Base-by-base conservation (phyloP, 2,113 vertebrate species). In the Sinocyclocheilus anophthalmus region DNA sequence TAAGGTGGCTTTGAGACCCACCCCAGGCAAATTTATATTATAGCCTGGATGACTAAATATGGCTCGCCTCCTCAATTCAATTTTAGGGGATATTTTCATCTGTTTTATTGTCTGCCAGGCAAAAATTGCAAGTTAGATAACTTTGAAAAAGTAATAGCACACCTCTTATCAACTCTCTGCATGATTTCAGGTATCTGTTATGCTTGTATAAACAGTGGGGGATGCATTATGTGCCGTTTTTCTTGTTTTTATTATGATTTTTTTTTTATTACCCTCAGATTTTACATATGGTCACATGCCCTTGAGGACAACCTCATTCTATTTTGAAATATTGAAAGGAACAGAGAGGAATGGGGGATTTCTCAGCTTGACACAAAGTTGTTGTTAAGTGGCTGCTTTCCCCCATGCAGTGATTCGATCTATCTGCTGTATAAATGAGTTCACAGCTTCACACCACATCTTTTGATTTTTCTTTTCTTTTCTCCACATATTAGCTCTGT, bases 341-440 rank as follows among this genome's bases (percentile, higher is more conserved):
- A 65, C 65, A 65, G 53, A 65, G 39, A 55, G 22, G 75, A 30
- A 65, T 63, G 72, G 20, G 87, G 37, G 63, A 50, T 39, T 24
- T 84, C 88, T 81, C 85, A 84, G 88, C 75, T 50, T 83, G 83
- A 81, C 65, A 65, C 57, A 73, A 81, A 87, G 57, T 24, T 65
- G 69, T 87, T 69, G 73, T 77, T 85, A 85, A 82, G 73, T 84
- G 72, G 20, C 70, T 61, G 39, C 39, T 69, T 48, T 84, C 69
- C 81, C 86, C 42, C 84, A 81, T 45, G 70, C 22, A 9, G 85
- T 48, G 80, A 76, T 87, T 81, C 33, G 73, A 77, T 85, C 67
- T 84, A 14, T 82, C 84, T 86, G 63, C 83, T 24, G 24, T 72
- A 48, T 81, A 86, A 86, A 88, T 84, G 70, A 78, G 50, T 82